Evolutionary conservation across 2,797 vertebrate genomes (phyloP).

Genomic region (Australoheros facetus): DNA sequence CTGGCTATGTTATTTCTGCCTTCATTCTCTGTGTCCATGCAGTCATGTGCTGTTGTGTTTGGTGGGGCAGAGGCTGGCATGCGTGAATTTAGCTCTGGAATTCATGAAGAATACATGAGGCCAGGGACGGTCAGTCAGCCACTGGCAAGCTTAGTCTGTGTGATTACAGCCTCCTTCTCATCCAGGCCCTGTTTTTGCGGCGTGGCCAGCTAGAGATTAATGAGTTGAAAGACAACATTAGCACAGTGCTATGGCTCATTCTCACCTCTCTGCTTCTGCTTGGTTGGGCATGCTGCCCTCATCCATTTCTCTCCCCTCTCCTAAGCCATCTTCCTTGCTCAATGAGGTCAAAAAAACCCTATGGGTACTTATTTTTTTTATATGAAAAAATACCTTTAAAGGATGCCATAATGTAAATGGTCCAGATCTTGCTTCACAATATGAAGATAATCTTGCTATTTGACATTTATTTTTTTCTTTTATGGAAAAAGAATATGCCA

Average conservation of each 20-base stretch:
- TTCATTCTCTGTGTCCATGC: neutral
- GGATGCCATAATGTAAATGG: neutral
- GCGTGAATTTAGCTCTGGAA: slow-evolving; percentile 52
- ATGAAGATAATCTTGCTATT: neutral
- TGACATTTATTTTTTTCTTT: neutral
- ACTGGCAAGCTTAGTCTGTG: slow-evolving; percentile 64
- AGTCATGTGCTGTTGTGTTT: slow-evolving; percentile 35
- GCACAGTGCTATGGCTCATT: slow-evolving; percentile 34
- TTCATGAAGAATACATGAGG: slow-evolving; percentile 42
- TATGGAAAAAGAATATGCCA: neutral
- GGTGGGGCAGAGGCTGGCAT: slow-evolving; percentile 44
- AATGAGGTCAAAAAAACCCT: neutral
- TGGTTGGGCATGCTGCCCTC: slow-evolving; percentile 21
- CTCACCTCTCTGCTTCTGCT: slow-evolving; percentile 48
- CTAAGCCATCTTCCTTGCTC: slow-evolving; percentile 3
- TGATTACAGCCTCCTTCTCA: slow-evolving; percentile 66
- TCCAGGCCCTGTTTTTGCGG: slow-evolving; percentile 56
- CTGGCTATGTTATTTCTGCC: neutral
- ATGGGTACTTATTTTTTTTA: neutral
- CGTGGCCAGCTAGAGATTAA: slow-evolving; percentile 65
- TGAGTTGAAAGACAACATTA: slow-evolving; percentile 69
- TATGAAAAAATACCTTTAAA: slow-evolving; percentile 1
- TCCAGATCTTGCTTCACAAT: neutral
- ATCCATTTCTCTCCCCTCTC: neutral
- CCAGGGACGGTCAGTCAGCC: slow-evolving; percentile 42